Evolutionary conservation across 2,797 vertebrate genomes (phyloP), one percentile per base, ranked within the genome.

Genomic region (Rhabdophis nuchalis): DNA sequence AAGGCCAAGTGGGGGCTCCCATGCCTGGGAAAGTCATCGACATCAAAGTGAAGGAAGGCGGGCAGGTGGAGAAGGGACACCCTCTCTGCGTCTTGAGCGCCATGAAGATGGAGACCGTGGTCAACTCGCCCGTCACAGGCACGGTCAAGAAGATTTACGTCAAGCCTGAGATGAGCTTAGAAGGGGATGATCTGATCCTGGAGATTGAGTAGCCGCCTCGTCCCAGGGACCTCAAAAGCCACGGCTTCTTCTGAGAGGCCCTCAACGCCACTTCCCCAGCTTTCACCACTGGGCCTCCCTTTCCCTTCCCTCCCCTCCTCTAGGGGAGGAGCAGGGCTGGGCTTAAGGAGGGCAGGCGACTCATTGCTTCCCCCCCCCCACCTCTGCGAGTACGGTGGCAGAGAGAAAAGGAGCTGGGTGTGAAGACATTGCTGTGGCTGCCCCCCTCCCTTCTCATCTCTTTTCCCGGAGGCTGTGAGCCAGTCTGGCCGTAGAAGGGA

Each of bases 91-190:
- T 99, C 58, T 98, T 99, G 89, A 99, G 98, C 0, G 98, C 99
- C 96, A 99, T 99, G 99, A 99, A 99, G 97, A 99, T 99, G 99
- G 99, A 99, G 97, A 99, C 97, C 0, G 98, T 99, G 96, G 99
- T 99, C 95, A 99, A 99, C 91, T 98, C 98, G 0, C 99, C 99
- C 0, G 0, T 98, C 95, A 94, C 96, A 0, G 99, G 99, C 58
- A 98, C 97, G 0, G 56, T 99, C 95, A 96, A 96, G 53, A 98
- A 97, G 88, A 91, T 99, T 53, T 97, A 99, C 0, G 97, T 98
- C 72, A 97, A 96, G 5, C 32, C 95, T 0, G 98, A 99, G 86
- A 95, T 98, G 97, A 98, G 98, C 92, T 97, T 98, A 94, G 98
- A 99, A 96, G 99, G 98, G 9, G 98, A 99, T 0, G 99, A 99